Percentiles rank a stretch among this genome's conserved stretches.
Conservation (phyloP, 2,888 invertebrate genomes). For the Adelognathus sp. region DNA sequence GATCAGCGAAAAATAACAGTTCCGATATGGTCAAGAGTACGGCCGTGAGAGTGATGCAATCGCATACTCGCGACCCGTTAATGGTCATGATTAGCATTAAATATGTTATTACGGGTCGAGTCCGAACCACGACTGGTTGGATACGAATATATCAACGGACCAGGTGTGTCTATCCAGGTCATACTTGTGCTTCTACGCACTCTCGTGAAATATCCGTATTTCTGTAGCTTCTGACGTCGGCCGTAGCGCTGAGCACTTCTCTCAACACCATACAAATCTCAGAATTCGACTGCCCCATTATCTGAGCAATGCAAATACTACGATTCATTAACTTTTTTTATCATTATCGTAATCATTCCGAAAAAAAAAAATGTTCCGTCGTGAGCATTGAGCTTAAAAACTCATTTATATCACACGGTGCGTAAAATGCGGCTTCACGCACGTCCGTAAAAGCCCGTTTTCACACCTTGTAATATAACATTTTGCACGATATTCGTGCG, state of each 20-base stretch:
- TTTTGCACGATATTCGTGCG: too few relatives aligned
- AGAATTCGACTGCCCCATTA: background rate
- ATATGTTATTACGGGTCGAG: conserved; percentile 65
- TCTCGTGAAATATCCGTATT: conserved; percentile 23
- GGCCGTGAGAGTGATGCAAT: conserved; percentile 66
- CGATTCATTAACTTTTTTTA: too few relatives aligned
- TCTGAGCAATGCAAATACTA: too few relatives aligned
- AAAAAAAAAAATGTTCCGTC: too few relatives aligned
- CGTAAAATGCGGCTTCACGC: too few relatives aligned
- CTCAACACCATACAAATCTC: background rate
- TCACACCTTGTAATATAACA: too few relatives aligned
- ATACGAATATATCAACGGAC: conserved; percentile 48
- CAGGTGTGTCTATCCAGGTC: conserved; percentile 61
- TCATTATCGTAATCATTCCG: too few relatives aligned
- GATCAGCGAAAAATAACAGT: conserved; percentile 35
- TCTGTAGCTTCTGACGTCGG: conserved; percentile 20
- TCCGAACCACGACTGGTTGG: conserved; percentile 4
- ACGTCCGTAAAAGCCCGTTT: too few relatives aligned
- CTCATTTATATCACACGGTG: too few relatives aligned
- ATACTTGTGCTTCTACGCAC: background rate
- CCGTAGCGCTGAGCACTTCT: conserved; percentile 2
- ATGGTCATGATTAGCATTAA: conserved; percentile 71
- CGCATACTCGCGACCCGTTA: conserved; percentile 62
- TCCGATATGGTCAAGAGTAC: conserved; percentile 64
- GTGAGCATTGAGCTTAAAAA: too few relatives aligned